Evolutionary conservation across 2,113 vertebrate species (phyloP), one percentile per base, ranked within the genome.

Genomic region (Gymnarchus niloticus): DNA sequence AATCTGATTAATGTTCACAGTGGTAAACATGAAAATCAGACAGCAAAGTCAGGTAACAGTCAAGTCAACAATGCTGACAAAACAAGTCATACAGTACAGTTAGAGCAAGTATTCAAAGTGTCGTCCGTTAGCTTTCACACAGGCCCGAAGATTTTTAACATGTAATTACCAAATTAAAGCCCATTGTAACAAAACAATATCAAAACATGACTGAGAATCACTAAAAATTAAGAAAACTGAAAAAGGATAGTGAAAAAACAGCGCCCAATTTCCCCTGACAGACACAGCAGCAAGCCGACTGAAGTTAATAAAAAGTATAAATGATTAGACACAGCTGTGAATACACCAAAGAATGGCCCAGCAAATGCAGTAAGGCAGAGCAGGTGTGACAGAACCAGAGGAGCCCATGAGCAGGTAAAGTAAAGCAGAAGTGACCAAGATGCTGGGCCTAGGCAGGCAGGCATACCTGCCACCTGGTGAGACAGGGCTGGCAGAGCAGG

Each of bases 401-500:
- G 73, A 9, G 41, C 48, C 49, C 1, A 10, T 9, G 80, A 52
- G 12, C 8, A 2, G 51, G 8, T 33, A 23, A 33, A 23, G 51
- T n/a, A 52, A 28, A 52, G 2, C 14, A 19, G 48, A 33, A 4
- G n/a, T 23, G 80, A 17, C 14, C 23, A 12, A 52, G 25, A 33
- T n/a, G 80, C 25, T 3, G 1, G 14, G 41, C 1, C 19, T 23
- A 33, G 6, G 28, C 14, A 2, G 28, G 41, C 12, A 37, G 77
- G 33, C 73, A 81, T 92, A 96, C 95, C 95, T 94, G 94, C 95
- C 95, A 96, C 14, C 92, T 89, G 1, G 56, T 89, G 76, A 98
- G 95, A 87, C 97, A 97, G 56, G 28, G 77, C 57, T 91, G 85
- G 37, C 97, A 98, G 10, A 97, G 91, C n/a, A 98, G 93, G 88